Evolutionary conservation across 2,888 invertebrate genomes (phyloP), one percentile per base, ranked within the genome.

Genomic region (Stenolophus ochropezus): DNA sequence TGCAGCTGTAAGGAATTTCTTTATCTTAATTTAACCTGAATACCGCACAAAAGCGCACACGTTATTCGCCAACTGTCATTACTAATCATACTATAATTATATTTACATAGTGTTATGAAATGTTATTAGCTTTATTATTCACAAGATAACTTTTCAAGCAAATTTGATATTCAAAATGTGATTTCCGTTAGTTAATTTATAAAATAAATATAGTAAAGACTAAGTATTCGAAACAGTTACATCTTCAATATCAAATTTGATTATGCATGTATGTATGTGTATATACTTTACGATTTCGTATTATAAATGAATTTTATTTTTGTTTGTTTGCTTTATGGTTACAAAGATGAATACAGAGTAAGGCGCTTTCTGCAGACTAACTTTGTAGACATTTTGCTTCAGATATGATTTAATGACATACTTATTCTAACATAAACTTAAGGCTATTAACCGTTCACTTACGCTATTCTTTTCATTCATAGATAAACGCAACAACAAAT

Each of bases 371-470:
- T 75, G 81, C 75, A 65, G 61, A 75, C 81, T 61, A 75, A 81
- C 74, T 75, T 75, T 61, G 74, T 75, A 81, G 61, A 61, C 61
- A 75, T 81, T 61, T 74, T 74, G 47, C n/a, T 82, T 87, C 87
- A 87, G 87, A 88, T 88, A 88, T 88, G 87, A 87, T 88, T 53
- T 75, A 51, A 85, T 85, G 87, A 88, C 87, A 89, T 88, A 87
- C 74, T 86, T 86, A 85, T 85, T 83, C 84, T 87, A 88, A 86
- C 86, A 86, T 87, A 86, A 87, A 88, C 87, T 88, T 88, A 88
- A 87, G 87, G 87, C 88, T 89, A 89, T 86, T 87, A 88, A 89
- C 88, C 86, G 74, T 81, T 81, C 65, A 81, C 75, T 81, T 81
- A 81, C 61, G 33, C 75, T 75, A 75, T 14, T 75, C 21, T 74